Evolutionary conservation across 2,888 invertebrate genomes (phyloP), one percentile per base, ranked within the genome.

Genomic region (Cantharis rufa): DNA sequence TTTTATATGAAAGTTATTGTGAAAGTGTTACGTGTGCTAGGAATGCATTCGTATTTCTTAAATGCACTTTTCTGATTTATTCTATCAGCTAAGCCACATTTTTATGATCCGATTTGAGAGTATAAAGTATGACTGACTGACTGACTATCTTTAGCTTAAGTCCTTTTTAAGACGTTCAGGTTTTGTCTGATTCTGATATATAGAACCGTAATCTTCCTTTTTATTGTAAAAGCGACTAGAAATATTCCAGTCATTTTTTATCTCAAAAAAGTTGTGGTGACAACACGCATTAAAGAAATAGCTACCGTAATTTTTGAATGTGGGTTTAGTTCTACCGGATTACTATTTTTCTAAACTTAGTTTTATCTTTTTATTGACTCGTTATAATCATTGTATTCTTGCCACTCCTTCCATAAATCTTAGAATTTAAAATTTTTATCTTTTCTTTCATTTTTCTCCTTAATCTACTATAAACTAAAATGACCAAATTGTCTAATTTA

Each of bases 181-280:
- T 73, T 73, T 73, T 73, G 73, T 71, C 75, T 75, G 75, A 75
- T 75, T 70, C 75, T 75, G 75, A 75, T 68, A 71, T 71, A 75
- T 75, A 66, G 71, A 75, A 61, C 27, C 75, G 71, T 75, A 75
- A 75, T 63, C 70, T 64, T 62, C 48, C 48, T 72, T 48, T 72
- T 72, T 64, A 66, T 72, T 66, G n/a, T 48, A 48, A 48, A 48
- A 48, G n/a, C n/a, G n/a, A n/a, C 48, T 48, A n/a, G 48, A n/a
- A 9, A 48, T 48, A 48, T 48, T 48, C n/a, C 48, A n/a, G n/a
- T 48, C 48, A 9, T 48, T 48, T 48, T 48, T 48, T 48, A 48
- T 48, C n/a, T 48, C n/a, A n/a, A 48, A 48, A 48, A 48, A n/a
- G 48, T 48, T 48, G 48, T 48, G 48, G 48, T 48, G 48, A 48